Base-by-base conservation (phyloP, 2,797 vertebrate species). In the Clarias laeviceps region DNA sequence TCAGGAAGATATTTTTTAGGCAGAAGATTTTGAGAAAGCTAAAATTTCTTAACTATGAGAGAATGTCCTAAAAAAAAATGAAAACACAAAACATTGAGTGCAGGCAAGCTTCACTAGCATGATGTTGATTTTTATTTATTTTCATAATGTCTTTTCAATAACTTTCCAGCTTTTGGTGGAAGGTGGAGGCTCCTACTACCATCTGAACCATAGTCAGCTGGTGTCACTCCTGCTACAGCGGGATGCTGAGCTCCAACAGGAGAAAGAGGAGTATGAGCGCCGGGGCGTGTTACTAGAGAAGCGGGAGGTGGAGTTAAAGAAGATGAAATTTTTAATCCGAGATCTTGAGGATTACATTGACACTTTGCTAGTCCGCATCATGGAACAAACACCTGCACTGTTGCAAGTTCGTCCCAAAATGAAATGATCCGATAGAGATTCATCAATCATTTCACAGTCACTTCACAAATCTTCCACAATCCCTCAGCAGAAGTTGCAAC, bases 291-390 rank as follows among this genome's bases (percentile, higher is more conserved):
- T 98, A 92, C 94, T 99, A 87, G 93, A 96, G 72, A 97, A 97
- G 93, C 96, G 95, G 0, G 97, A 99, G 93, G 86, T 92, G 5
- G 97, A 99, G 92, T 94, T 99, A 87, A 94, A 90, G 94, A 96
- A 92, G 94, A 94, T 97, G 91, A 97, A 97, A 50, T 93, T 95
- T 80, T 96, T 97, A 64, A 96, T 99, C 87, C 94, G 86, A 0
- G 98, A 99, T 85, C 95, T 99, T 90, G 98, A 99, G 94, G 96
- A 97, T 92, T 99, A 99, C 95, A 99, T 99, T 0, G 98, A 99
- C 96, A 96, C 96, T 84, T 95, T 99, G 91, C 95, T 99, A 90
- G 97, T 99, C 88, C 97, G 97, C 91, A 99, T 99, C 94, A 99
- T 99, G 97, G 98, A 99, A 89, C 96, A 98, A 89, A 98, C 97